These are phyloP conservation scores for Crocidura indochinensis DNA, from an alignment of 2,797 vertebrate genomes.

Conservation along the genomic window DNA sequence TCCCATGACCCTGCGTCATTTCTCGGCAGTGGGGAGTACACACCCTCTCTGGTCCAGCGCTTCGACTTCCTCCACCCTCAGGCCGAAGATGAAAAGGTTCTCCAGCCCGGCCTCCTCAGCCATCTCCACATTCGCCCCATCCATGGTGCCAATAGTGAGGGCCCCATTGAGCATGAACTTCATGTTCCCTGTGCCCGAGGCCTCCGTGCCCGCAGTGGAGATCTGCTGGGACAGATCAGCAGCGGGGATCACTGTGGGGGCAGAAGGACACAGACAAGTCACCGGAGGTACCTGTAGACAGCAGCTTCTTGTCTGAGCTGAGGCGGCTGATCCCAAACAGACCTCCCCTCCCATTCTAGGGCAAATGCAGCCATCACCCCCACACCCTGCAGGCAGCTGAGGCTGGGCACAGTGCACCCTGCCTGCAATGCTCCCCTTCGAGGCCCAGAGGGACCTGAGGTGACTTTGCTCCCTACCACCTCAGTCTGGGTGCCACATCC, in stretches of 20 bases:
- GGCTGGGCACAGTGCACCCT: background rate
- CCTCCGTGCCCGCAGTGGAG: constrained; percentile 94
- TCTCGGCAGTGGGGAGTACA: constrained; percentile 54
- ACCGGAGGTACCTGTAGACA: background rate
- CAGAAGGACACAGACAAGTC: background rate
- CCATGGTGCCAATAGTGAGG: constrained; percentile 95
- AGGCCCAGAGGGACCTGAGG: background rate
- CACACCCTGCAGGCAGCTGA: background rate
- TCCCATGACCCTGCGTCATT: background rate
- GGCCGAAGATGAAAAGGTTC: constrained; percentile 95
- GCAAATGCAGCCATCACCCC: too few species aligned
- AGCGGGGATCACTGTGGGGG: constrained; percentile 92
- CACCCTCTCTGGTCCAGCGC: constrained; percentile 92
- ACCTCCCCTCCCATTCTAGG: background rate
- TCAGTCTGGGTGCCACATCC: background rate
- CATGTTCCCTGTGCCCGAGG: constrained; percentile 95
- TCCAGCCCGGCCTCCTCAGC: constrained; percentile 94
- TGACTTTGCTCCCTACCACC: background rate
- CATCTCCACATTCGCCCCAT: constrained; percentile 95
- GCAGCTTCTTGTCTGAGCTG: too few species aligned
- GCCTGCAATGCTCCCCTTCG: background rate
- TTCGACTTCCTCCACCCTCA: constrained; percentile 94
- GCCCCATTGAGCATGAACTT: constrained; percentile 96
- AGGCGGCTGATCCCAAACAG: background rate
- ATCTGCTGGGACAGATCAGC: constrained; percentile 95